Evolutionary conservation across 2,888 invertebrate species (phyloP).

Genomic region (Napeogenes sylphis): DNA sequence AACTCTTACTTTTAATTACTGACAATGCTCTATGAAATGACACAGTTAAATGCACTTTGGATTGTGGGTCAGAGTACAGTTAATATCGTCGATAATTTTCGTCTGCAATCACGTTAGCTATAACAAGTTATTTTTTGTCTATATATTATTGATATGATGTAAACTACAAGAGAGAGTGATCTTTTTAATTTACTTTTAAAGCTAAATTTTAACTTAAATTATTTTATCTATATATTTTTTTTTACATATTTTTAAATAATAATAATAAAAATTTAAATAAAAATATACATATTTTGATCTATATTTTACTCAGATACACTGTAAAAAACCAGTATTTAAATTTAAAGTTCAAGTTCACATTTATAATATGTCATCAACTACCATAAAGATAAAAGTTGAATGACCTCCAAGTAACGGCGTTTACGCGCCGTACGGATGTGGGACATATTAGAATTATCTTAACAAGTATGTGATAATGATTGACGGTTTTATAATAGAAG

Average conservation of each 20-base stretch:
- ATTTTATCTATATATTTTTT: neutral
- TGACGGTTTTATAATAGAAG: neutral
- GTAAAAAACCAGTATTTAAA: neutral
- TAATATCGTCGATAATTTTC: neutral
- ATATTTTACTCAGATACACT: neutral
- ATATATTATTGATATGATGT: neutral
- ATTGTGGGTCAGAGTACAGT: constrained; percentile 14
- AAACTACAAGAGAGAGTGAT: too few relatives aligned
- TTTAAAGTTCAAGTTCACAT: neutral
- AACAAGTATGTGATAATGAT: neutral
- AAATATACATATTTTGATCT: too few relatives aligned
- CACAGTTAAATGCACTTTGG: constrained; percentile 14
- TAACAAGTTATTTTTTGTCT: neutral
- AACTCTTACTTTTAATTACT: constrained; percentile 16
- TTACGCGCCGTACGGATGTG: neutral
- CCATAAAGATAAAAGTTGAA: constrained; percentile 26
- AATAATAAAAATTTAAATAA: too few relatives aligned
- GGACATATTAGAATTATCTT: neutral
- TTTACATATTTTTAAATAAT: too few relatives aligned
- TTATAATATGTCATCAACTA: constrained; percentile 8
- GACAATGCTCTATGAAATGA: constrained; percentile 12
- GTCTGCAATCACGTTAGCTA: neutral
- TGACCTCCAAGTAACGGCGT: constrained; percentile 9
- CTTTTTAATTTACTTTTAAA: too few relatives aligned
- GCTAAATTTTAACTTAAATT: too few relatives aligned